Evolutionary conservation across 2,888 invertebrate species (phyloP).

Genomic region (Parnassius apollo): DNA sequence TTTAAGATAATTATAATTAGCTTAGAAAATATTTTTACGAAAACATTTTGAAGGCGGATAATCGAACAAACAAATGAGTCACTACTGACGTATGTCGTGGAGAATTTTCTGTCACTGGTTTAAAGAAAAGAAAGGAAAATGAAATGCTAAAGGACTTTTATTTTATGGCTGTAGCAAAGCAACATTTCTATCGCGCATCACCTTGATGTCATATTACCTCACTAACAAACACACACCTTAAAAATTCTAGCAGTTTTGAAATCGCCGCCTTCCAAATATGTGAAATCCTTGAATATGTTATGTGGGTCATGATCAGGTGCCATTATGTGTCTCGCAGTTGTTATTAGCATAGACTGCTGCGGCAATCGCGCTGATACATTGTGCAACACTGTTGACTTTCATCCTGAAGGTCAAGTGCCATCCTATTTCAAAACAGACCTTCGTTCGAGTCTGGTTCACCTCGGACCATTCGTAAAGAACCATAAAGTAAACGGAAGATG

Average conservation of each 20-base stretch:
- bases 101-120: slow-evolving; percentile 14
- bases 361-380: slow-evolving; percentile 65
- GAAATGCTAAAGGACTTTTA: slow-evolving; percentile 4
- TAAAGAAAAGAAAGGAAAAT: slow-evolving; percentile 8
- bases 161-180: slow-evolving; percentile 32
- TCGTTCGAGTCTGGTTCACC: slow-evolving; percentile 74
- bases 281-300: slow-evolving; percentile 77
- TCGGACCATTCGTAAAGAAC: slow-evolving; percentile 61
- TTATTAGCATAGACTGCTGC: slow-evolving; percentile 74
- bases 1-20: slow-evolving; percentile 33
- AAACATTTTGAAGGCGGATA: slow-evolving; percentile 33
- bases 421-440: slow-evolving; percentile 80
- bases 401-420: slow-evolving; percentile 80
- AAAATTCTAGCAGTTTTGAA: slow-evolving; percentile 70
- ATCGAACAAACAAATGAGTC: slow-evolving; percentile 31
- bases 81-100: slow-evolving; percentile 31
- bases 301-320: slow-evolving; percentile 78
- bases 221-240: slow-evolving; percentile 63
- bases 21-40: slow-evolving; percentile 20
- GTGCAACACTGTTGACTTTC: slow-evolving; percentile 79
- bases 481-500: slow-evolving; percentile 68
- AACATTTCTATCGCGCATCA: slow-evolving; percentile 46
- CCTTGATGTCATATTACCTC: slow-evolving; percentile 38
- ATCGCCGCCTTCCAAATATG: slow-evolving; percentile 77
- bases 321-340: slow-evolving; percentile 70